These are phyloP conservation scores for Labeo rohita DNA, from an alignment of 2,113 vertebrate genomes.

Conservation along the genomic window DNA sequence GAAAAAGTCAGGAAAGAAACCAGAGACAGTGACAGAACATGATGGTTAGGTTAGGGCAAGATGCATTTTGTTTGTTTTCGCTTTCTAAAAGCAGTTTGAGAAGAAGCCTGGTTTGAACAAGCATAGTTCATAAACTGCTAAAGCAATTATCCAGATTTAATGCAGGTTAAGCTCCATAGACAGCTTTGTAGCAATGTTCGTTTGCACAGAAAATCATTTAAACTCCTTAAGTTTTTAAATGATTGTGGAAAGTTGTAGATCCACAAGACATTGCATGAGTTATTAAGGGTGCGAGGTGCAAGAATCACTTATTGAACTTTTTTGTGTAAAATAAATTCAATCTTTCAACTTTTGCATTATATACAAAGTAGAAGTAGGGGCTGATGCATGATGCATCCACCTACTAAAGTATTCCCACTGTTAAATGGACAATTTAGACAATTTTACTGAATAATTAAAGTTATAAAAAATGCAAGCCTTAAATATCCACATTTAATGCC, in stretches of 20 bases:
- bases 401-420: background rate
- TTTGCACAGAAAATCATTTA: background rate
- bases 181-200: background rate
- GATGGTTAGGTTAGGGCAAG: background rate
- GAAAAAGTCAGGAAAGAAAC: constrained; percentile 2
- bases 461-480: background rate
- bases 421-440: background rate
- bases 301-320: background rate
- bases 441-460: background rate
- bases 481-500: background rate
- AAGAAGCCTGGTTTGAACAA: constrained; percentile 3
- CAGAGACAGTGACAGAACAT: background rate
- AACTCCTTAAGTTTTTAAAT: background rate
- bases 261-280: background rate
- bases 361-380: background rate
- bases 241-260: background rate
- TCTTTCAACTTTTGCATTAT: background rate
- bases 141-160: background rate
- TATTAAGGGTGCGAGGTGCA: background rate
- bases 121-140: background rate
- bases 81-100: background rate
- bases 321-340: background rate
- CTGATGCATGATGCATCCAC: background rate
- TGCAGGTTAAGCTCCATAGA: background rate
- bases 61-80: background rate